Evolutionary conservation across 2,888 invertebrate species (phyloP).

Genomic region (Xestobium rufovillosum): DNA sequence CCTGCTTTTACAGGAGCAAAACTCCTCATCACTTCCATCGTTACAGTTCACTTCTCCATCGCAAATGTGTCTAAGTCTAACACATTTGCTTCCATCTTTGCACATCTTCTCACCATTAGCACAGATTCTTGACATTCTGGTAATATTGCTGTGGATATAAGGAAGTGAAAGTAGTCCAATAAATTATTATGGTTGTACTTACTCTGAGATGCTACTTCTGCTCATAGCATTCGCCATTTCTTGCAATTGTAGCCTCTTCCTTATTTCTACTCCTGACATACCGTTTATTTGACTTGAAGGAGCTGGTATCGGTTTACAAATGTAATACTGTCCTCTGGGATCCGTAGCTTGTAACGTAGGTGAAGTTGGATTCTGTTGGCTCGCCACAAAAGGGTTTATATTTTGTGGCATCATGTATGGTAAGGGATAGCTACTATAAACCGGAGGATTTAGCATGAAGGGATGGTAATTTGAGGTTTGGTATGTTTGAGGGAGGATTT

Average conservation of each 20-base stretch:
- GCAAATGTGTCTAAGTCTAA: conserved; percentile 56
- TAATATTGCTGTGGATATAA: conserved; percentile 26
- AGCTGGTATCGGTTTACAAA: conserved; percentile 36
- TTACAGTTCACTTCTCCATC: conserved; percentile 65
- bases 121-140: conserved; percentile 30
- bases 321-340: conserved; percentile 35
- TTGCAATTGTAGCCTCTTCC: conserved; percentile 14
- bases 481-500: conserved; percentile 26
- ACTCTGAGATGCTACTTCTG: no score
- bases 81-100: conserved; percentile 44
- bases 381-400: no score
- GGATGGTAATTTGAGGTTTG: no score
- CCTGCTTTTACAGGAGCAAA: conserved; percentile 66
- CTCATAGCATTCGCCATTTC: conserved; percentile 25
- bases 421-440: conserved; percentile 24
- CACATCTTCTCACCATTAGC: conserved; percentile 35
- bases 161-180: conserved; percentile 11
- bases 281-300: conserved; percentile 24
- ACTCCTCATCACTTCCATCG: conserved; percentile 70
- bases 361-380: no score
- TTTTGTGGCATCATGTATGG: no score
- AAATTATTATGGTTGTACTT: no score
- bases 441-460: conserved; percentile 29
- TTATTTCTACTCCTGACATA: conserved; percentile 35
- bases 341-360: conserved; percentile 27